These are phyloP conservation scores for Cantharis nigra DNA, from an alignment of 2,888 invertebrate species.

Conservation along the genomic window DNA sequence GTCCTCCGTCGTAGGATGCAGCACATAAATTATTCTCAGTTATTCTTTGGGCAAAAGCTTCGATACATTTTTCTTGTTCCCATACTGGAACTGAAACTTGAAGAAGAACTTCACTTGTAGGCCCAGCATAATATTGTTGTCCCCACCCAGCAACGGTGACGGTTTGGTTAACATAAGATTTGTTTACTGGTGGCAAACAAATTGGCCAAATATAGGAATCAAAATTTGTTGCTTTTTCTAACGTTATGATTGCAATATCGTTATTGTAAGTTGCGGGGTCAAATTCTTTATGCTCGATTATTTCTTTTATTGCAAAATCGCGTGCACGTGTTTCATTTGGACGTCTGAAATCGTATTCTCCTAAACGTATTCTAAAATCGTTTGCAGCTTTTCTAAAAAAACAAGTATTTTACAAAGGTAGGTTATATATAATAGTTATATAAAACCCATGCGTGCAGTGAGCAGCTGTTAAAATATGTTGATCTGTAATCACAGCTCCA, in stretches of 20 bases:
- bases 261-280: conserved; percentile 70
- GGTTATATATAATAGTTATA: not conserved
- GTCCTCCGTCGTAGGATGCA: conserved; percentile 74
- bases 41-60: conserved; percentile 67
- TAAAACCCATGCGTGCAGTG: conserved; percentile 70
- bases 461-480: conserved; percentile 78
- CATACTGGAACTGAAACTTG: conserved; percentile 82
- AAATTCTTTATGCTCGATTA: conserved; percentile 71
- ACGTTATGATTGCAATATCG: conserved; percentile 76
- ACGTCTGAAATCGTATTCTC: conserved; percentile 77
- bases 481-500: conserved; percentile 78
- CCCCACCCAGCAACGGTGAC: conserved; percentile 83
- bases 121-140: conserved; percentile 72
- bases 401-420: not conserved
- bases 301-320: conserved; percentile 70
- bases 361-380: conserved; percentile 72
- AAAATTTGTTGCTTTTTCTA: conserved; percentile 69
- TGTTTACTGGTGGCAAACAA: conserved; percentile 71
- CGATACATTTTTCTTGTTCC: conserved; percentile 68
- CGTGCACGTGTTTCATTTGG: conserved; percentile 70
- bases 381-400: conserved; percentile 60
- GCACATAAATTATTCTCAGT: conserved; percentile 77
- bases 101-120: conserved; percentile 62
- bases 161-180: conserved; percentile 61
- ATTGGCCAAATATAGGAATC: conserved; percentile 84